Conservation (phyloP, 1,140 invertebrate genomes). For the Drosophila parvula region DNA sequence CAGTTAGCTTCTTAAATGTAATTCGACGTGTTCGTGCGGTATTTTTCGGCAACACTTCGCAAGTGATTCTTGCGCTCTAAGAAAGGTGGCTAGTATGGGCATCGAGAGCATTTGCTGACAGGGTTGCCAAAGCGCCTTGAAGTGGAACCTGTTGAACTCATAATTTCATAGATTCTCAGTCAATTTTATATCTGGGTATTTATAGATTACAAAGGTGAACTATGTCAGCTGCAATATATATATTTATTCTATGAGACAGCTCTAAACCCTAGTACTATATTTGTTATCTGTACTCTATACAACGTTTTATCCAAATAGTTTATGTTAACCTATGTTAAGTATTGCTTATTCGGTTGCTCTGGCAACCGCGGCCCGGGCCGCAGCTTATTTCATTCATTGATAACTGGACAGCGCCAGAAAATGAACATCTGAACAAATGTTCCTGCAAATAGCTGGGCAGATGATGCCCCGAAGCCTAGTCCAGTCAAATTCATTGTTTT, state of each 20-base stretch:
- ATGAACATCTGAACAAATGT: slow-evolving; percentile 54
- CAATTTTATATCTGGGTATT: not conserved
- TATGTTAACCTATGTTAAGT: not conserved
- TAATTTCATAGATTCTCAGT: not conserved
- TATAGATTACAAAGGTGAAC: not conserved
- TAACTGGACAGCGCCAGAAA: slow-evolving; percentile 49
- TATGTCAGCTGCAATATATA: no score
- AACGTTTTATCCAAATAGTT: not conserved
- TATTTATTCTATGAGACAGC: no score
- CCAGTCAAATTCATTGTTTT: slow-evolving; percentile 83
- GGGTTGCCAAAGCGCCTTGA: slow-evolving; percentile 28
- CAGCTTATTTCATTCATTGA: slow-evolving; percentile 35
- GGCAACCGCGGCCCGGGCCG: slow-evolving; percentile 15
- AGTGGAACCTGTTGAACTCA: not conserved
- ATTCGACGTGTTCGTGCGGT: slow-evolving; percentile 75
- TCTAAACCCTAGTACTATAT: no score
- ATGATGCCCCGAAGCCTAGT: slow-evolving; percentile 65
- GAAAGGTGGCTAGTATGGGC: slow-evolving; percentile 13
- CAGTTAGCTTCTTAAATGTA: slow-evolving; percentile 81
- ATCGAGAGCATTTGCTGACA: slow-evolving; percentile 25
- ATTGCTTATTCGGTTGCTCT: not conserved
- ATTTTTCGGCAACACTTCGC: slow-evolving; percentile 77
- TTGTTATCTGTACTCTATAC: no score
- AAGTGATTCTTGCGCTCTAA: slow-evolving; percentile 56
- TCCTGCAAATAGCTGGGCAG: slow-evolving; percentile 61